Evolutionary conservation across 2,797 vertebrate genomes (phyloP), one percentile per base, ranked within the genome.

Genomic region (Dromococcyx pavoninus): DNA sequence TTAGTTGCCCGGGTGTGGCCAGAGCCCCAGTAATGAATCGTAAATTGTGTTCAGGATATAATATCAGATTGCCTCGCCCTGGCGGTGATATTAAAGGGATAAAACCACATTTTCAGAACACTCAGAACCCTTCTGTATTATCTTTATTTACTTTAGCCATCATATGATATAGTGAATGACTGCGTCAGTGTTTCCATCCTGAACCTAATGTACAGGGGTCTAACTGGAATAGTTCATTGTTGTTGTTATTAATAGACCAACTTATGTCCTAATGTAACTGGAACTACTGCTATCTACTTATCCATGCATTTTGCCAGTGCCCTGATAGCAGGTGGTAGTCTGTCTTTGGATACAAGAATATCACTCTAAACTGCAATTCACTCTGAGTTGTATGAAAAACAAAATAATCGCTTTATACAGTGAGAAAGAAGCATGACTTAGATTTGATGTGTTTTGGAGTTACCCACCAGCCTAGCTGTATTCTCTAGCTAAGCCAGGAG

Each of bases 1-100:
- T 98, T 96, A 95, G 97, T 94, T 96, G 94, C 91, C 91, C 15
- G 96, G 98, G 97, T 67, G 97, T 97, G 97, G 96, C 92, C 79
- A 86, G 79, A 89, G 96, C 71, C 94, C 54, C 74, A 30, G 92
- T 81, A 97, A 97, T 97, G 96, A 98, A 97, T 97, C 67, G 64
- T 93, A 97, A 97, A 94, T 94, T 97, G 85, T 96, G 92, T 64
- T 88, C 78, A 90, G 96, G 94, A 92, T 91, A 86, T 96, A 96
- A 94, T 92, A 95, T 95, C 95, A 67, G 88, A 84, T 93, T 92
- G 90, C 89, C 33, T 76, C 56, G 12, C 60, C 56, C 62, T 57
- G 8, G 43, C 0, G 0, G 79, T 71, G 66, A 77, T 82, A 81
- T 81, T 96, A 71, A 94, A 94, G 93, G 75, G 44, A 86, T 76